Evolutionary conservation across 2,113 vertebrate species (phyloP).

Genomic region (Rhinolophus sinicus): DNA sequence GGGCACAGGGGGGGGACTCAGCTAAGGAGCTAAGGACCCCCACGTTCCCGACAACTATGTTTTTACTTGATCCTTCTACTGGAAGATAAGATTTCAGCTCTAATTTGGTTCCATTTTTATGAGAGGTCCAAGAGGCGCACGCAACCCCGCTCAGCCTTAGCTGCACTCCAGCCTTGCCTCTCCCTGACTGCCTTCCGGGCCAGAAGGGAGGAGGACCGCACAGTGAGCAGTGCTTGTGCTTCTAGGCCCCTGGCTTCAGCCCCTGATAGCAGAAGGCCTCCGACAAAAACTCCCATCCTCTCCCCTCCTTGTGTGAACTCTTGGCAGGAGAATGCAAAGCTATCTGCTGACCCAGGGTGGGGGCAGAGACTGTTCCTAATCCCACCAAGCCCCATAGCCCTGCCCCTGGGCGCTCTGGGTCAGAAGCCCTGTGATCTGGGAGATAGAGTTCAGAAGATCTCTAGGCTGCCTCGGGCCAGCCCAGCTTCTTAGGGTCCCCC

Average conservation of each 20-base stretch:
- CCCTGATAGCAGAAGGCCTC: constrained; percentile 43
- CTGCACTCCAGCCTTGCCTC: constrained; percentile 43
- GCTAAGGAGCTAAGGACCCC: not conserved
- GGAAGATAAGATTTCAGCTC: constrained; percentile 16
- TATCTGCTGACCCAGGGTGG: constrained; percentile 74
- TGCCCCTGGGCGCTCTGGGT: not conserved
- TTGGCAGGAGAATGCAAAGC: constrained; percentile 68
- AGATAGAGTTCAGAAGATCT: constrained; percentile 26
- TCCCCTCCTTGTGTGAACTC: constrained; percentile 58
- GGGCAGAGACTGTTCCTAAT: constrained; percentile 41
- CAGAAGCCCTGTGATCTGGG: not conserved
- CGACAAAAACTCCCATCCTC: constrained; percentile 48
- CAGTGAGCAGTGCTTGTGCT: not conserved
- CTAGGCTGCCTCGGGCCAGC: not conserved
- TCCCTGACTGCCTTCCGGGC: not conserved
- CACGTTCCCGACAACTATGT: not conserved
- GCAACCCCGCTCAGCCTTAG: not conserved
- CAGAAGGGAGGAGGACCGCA: not conserved
- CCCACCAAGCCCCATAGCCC: constrained; percentile 17
- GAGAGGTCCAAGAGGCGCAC: not conserved
- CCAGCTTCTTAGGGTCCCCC: not conserved
- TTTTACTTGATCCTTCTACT: constrained; percentile 10
- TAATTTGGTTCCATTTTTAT: not conserved
- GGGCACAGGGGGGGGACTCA: not conserved
- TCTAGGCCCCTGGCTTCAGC: constrained; percentile 39